Percentiles rank a stretch among this genome's conserved stretches.
These are phyloP conservation scores for Poecilia gillii DNA, from an alignment of 2,797 vertebrate species.

Conservation along the genomic window DNA sequence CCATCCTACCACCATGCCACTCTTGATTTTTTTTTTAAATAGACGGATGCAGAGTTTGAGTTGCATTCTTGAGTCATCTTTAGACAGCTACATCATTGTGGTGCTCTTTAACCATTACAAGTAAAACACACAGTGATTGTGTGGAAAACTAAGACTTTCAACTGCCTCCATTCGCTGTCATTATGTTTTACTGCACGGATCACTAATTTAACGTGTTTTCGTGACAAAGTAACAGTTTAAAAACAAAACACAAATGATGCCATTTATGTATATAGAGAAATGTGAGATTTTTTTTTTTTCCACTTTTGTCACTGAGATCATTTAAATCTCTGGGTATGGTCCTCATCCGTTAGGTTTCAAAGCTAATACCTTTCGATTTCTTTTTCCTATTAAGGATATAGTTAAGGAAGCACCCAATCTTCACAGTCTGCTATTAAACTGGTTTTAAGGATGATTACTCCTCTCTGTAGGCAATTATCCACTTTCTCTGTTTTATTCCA, in stretches of 20 bases:
- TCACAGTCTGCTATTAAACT: neutral
- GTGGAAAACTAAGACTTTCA: neutral
- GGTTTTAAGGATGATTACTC: neutral
- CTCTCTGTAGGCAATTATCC: neutral
- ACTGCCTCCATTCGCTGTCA: neutral
- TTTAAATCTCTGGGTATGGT: neutral
- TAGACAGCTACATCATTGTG: neutral
- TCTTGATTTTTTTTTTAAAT: neutral
- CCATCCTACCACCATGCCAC: neutral
- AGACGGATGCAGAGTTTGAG: neutral
- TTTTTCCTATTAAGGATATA: neutral
- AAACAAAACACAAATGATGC: neutral
- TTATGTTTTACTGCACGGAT: neutral
- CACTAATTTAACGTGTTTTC: neutral
- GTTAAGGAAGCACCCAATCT: neutral
- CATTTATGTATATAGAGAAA: neutral
- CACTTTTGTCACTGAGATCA: neutral
- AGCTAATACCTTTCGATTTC: neutral
- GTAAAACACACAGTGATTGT: neutral
- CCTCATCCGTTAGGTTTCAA: neutral
- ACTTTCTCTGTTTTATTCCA: slow-evolving; percentile 60
- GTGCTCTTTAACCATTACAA: neutral
- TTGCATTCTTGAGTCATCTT: neutral
- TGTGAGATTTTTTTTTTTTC: neutral
- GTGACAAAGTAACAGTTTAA: neutral